phyloP scores from a whole-genome alignment of 92 coral and sea anemone genomes.

The Epizoanthus fatuus region DNA sequence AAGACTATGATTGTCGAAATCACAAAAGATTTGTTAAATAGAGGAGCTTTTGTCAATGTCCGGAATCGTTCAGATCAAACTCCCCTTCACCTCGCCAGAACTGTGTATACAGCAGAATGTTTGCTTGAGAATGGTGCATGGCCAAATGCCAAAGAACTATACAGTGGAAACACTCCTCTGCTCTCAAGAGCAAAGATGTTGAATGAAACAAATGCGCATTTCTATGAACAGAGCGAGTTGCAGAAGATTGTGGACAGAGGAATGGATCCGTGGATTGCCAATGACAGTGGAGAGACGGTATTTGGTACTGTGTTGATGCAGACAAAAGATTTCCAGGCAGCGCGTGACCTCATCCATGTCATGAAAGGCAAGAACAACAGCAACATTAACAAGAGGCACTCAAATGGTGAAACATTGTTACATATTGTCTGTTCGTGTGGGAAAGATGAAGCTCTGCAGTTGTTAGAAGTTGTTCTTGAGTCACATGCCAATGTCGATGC shows the following conservation, averaged over 20 bases:
- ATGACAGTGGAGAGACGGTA: constrained; percentile 8
- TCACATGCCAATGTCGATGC: constrained; percentile 15
- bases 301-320: constrained; percentile 7
- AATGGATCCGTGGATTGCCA: constrained; percentile 44
- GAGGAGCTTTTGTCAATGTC: constrained; percentile 14
- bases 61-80: constrained; percentile 28
- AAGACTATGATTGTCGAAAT: background rate
- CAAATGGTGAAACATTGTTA: constrained; percentile 20
- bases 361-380: constrained; percentile 30
- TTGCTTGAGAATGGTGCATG: constrained; percentile 31
- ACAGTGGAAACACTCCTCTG: constrained; percentile 20
- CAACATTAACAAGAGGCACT: constrained; percentile 11
- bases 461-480: constrained; percentile 5
- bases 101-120: constrained; percentile 14
- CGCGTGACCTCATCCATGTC: background rate
- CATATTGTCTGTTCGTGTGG: constrained; percentile 21
- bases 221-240: background rate
- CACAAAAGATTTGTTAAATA: background rate
- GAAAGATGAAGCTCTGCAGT: constrained; percentile 6
- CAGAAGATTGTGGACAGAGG: constrained; percentile 23
- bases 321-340: background rate
- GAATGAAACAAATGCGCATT: background rate
- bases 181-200: background rate
- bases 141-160: constrained; percentile 38
- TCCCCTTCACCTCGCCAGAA: constrained; percentile 9